Conservation (phyloP, 2,797 vertebrate species). For the Meriones psammophilus region DNA sequence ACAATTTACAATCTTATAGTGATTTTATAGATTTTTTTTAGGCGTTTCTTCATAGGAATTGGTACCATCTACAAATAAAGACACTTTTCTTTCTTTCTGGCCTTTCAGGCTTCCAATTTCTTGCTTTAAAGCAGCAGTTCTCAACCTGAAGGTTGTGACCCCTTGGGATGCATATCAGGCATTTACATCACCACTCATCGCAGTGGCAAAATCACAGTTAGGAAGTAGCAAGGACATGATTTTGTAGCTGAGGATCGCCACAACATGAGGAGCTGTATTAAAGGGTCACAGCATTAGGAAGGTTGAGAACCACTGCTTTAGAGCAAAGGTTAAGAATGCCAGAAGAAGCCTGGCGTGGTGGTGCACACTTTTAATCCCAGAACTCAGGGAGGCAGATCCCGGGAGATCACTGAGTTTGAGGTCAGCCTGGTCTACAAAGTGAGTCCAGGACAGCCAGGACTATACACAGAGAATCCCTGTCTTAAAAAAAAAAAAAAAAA, state of each 20-base stretch:
- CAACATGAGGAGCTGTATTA: background rate
- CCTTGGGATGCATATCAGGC: background rate
- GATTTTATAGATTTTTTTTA: constrained; percentile 57
- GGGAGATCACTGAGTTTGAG: too few species aligned
- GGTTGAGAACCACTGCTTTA: background rate
- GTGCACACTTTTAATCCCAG: too few species aligned
- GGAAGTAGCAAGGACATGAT: background rate
- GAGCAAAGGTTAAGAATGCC: background rate
- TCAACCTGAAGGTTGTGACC: background rate
- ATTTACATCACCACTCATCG: background rate
- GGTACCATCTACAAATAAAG: constrained; percentile 5
- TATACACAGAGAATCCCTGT: too few species aligned
- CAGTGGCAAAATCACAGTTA: background rate
- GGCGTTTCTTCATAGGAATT: constrained; percentile 50
- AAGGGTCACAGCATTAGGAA: background rate
- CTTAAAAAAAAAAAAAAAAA: too few species aligned
- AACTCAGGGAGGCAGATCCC: too few species aligned
- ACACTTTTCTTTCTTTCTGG: background rate
- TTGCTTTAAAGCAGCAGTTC: background rate
- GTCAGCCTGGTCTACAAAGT: too few species aligned
- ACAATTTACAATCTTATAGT: background rate
- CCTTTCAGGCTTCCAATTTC: constrained; percentile 51
- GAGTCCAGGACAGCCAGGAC: too few species aligned
- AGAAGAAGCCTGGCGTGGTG: too few species aligned
- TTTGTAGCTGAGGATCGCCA: background rate